These are phyloP conservation scores for Heliconius ethilla DNA, from an alignment of 2,888 invertebrate species.

Conservation along the genomic window DNA sequence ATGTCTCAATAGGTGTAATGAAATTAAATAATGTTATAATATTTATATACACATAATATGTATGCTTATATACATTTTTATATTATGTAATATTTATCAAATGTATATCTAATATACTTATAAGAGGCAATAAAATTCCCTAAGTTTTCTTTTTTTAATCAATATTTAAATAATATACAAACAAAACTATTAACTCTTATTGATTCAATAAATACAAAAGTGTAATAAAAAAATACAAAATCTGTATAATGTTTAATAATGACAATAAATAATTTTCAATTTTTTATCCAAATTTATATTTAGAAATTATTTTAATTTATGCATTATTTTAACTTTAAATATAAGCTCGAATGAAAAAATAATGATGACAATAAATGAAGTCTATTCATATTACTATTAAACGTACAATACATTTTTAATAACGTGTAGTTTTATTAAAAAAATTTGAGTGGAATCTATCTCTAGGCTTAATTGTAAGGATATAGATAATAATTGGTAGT, in stretches of 20 bases:
- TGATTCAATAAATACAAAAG: background rate
- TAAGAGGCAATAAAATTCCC: background rate
- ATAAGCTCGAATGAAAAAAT: slow-evolving; percentile 24
- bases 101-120: background rate
- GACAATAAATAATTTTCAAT: background rate
- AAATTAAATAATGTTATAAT: slow-evolving; percentile 1
- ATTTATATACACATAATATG: slow-evolving; percentile 9
- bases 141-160: background rate
- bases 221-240: background rate
- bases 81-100: background rate
- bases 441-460: slow-evolving; percentile 25
- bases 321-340: slow-evolving; percentile 4
- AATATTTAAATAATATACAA: background rate
- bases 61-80: slow-evolving; percentile 1
- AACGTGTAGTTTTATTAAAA: slow-evolving; percentile 21
- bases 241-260: background rate
- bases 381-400: slow-evolving; percentile 36
- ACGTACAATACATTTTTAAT: slow-evolving; percentile 28
- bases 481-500: background rate
- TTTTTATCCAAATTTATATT: background rate
- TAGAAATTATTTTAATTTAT: background rate
- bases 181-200: background rate
- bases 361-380: slow-evolving; percentile 41
- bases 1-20: slow-evolving; percentile 2
- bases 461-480: slow-evolving; percentile 15